These are phyloP conservation scores for Taenaris catops DNA, from an alignment of 2,888 invertebrate genomes.

Conservation along the genomic window DNA sequence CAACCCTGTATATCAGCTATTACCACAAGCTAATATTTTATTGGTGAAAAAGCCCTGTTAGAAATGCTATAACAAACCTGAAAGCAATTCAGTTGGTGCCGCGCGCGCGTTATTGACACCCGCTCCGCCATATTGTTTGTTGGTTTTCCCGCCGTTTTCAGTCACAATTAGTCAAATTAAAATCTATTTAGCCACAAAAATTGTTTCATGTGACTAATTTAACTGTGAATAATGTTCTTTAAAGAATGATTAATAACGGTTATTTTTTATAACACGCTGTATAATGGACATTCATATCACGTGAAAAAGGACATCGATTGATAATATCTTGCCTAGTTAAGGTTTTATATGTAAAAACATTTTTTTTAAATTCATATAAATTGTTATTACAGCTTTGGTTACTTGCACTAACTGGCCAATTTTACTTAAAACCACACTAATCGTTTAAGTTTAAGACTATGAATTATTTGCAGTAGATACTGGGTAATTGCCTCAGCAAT, in stretches of 20 bases:
- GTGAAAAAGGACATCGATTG: slow-evolving; percentile 9
- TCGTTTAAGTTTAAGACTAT: too few relatives aligned
- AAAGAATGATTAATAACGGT: too few relatives aligned
- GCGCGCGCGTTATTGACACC: slow-evolving; percentile 41
- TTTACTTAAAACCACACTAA: too few relatives aligned
- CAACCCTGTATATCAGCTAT: neutral
- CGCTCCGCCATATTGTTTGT: slow-evolving; percentile 45
- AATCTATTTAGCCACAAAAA: neutral
- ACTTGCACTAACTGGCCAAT: too few relatives aligned
- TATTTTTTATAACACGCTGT: neutral
- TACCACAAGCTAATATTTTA: slow-evolving; percentile 13
- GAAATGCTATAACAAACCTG: slow-evolving; percentile 12
- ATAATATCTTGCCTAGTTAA: slow-evolving; percentile 7
- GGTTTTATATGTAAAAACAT: neutral
- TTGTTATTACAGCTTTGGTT: too few relatives aligned
- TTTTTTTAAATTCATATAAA: too few relatives aligned
- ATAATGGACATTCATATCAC: neutral
- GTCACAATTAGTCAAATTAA: slow-evolving; percentile 5
- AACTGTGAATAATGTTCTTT: neutral
- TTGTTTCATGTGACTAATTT: neutral
- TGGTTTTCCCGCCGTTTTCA: slow-evolving; percentile 45
- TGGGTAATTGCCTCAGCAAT: too few relatives aligned
- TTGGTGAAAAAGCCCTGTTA: slow-evolving; percentile 8
- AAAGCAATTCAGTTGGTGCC: slow-evolving; percentile 37
- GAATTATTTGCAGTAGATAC: too few relatives aligned